Percentiles rank a stretch among this genome's conserved stretches.
phyloP scores from a whole-genome alignment of 2,797 vertebrate genomes.

The Pangasius sanitwongsei region DNA sequence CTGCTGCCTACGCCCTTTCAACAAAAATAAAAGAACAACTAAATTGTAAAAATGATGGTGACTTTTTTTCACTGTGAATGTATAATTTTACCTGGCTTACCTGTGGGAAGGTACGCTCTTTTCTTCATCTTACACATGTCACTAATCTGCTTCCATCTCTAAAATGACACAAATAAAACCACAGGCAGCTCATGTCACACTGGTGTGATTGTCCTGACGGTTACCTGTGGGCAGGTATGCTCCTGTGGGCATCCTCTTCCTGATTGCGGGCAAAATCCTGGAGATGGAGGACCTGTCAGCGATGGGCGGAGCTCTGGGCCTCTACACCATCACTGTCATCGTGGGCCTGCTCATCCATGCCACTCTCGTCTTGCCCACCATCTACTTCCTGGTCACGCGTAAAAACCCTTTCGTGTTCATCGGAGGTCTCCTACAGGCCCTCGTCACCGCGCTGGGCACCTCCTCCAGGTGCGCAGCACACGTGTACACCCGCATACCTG shows the following conservation, averaged over 20 bases:
- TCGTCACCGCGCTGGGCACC: slow-evolving; percentile 83
- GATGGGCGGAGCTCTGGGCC: slow-evolving; percentile 80
- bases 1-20: not conserved
- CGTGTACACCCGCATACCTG: not conserved
- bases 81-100: not conserved
- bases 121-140: not conserved
- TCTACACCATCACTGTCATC: slow-evolving; percentile 84
- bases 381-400: slow-evolving; percentile 81
- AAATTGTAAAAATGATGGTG: not conserved
- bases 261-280: slow-evolving; percentile 85
- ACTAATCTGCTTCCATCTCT: not conserved
- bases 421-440: slow-evolving; percentile 80
- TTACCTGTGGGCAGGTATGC: slow-evolving; percentile 75
- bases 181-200: not conserved
- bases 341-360: slow-evolving; percentile 78
- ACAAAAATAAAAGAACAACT: not conserved
- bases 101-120: not conserved
- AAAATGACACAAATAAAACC: not conserved
- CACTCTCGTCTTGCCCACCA: slow-evolving; percentile 75
- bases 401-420: slow-evolving; percentile 82
- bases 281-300: slow-evolving; percentile 78
- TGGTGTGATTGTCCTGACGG: not conserved
- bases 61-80: not conserved
- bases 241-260: slow-evolving; percentile 81
- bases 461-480: slow-evolving; percentile 76